Evolutionary conservation across 2,888 invertebrate species (phyloP).

Genomic region (Xanthia icteritia): DNA sequence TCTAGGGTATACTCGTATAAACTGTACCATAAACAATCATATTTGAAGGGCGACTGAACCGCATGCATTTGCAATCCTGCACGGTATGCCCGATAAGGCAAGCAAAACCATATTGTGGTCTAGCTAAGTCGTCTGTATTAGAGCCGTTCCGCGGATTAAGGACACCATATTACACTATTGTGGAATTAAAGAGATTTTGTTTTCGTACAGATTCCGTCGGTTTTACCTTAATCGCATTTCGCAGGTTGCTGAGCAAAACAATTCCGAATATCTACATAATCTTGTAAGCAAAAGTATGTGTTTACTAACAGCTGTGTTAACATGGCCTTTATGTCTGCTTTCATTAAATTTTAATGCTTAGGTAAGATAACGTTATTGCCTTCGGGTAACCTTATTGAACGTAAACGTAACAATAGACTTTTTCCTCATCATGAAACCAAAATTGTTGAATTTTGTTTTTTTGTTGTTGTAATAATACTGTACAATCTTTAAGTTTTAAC

Average conservation of each 20-base stretch:
- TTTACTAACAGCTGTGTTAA: conserved; percentile 38
- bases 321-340: conserved; percentile 19
- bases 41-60: conserved; percentile 6
- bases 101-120: conserved; percentile 60
- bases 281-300: conserved; percentile 61
- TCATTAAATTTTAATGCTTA: conserved; percentile 16
- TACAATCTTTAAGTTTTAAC: background rate
- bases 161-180: conserved; percentile 73
- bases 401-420: background rate
- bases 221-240: conserved; percentile 77
- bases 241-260: conserved; percentile 74
- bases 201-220: conserved; percentile 69
- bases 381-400: background rate
- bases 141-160: conserved; percentile 74
- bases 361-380: background rate
- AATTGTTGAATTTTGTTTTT: background rate
- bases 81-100: conserved; percentile 35
- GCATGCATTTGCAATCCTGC: conserved; percentile 15
- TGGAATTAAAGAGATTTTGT: conserved; percentile 75
- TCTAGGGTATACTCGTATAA: too few relatives aligned
- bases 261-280: conserved; percentile 69
- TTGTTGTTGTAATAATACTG: background rate
- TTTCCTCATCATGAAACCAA: too few relatives aligned
- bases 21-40: background rate
- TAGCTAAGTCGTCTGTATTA: conserved; percentile 75